Evolutionary conservation across 2,113 vertebrate species (phyloP).

Genomic region (Hydrochoerus hydrochaeris): DNA sequence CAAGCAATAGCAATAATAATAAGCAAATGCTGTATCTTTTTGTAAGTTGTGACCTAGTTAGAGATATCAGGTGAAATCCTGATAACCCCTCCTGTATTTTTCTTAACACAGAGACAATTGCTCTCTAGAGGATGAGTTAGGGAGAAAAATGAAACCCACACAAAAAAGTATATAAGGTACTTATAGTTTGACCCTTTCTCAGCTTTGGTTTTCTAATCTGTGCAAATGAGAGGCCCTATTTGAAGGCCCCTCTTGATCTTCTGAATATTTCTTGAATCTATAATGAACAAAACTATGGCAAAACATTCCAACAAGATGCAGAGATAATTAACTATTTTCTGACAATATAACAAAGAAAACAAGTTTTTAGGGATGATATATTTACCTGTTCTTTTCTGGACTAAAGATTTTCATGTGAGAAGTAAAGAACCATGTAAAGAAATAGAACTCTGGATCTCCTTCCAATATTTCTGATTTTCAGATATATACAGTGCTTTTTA

Average conservation of each 20-base stretch:
- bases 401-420: background rate
- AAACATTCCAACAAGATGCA: background rate
- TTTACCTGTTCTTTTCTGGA: background rate
- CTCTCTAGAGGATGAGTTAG: background rate
- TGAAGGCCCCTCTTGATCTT: background rate
- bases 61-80: background rate
- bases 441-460: background rate
- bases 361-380: background rate
- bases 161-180: background rate
- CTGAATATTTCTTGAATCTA: background rate
- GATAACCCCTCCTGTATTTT: background rate
- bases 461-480: constrained; percentile 43
- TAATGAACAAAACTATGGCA: background rate
- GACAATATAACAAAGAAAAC: background rate
- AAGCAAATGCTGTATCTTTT: background rate
- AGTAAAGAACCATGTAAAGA: constrained; percentile 22
- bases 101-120: background rate
- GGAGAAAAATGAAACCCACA: background rate
- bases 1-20: background rate
- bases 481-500: background rate
- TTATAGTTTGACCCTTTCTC: background rate
- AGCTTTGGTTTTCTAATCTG: background rate
- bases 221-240: background rate
- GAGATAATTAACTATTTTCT: background rate
- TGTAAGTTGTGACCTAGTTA: background rate